Percentiles rank a stretch among this genome's conserved stretches.
phyloP scores from a whole-genome alignment of 2,113 vertebrate genomes.

The Phrynocephalus versicolor region DNA sequence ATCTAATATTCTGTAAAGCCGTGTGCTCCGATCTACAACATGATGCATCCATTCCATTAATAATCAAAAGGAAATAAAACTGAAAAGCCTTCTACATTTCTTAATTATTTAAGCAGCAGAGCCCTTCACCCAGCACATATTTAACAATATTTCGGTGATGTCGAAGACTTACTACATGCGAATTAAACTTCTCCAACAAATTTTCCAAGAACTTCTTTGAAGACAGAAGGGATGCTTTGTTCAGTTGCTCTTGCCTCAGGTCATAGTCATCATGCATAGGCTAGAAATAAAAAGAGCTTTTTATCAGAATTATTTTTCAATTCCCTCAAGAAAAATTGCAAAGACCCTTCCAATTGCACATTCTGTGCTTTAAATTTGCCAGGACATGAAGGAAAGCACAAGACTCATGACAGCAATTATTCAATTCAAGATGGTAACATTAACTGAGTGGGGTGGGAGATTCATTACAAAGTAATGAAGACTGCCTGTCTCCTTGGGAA shows the following conservation, averaged over 20 bases:
- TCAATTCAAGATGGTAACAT: not conserved
- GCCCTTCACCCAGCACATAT: not conserved
- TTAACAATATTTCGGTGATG: not conserved
- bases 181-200: constrained; percentile 97
- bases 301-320: constrained; percentile 40
- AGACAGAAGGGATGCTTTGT: constrained; percentile 98
- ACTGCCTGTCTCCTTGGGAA: not conserved
- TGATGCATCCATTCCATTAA: not conserved
- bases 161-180: constrained; percentile 87
- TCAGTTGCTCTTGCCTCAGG: constrained; percentile 96
- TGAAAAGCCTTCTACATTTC: not conserved
- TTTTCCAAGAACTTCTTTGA: constrained; percentile 99
- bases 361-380: not conserved
- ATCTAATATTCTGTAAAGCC: not conserved
- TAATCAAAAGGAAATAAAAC: not conserved
- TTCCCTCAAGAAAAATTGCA: not conserved
- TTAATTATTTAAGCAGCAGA: not conserved
- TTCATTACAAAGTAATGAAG: not conserved
- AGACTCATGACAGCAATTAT: not conserved
- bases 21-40: not conserved
- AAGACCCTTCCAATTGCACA: not conserved
- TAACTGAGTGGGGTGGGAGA: not conserved
- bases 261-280: constrained; percentile 99
- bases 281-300: constrained; percentile 68
- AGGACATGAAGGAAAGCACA: not conserved